Evolutionary conservation across 2,888 invertebrate genomes (phyloP), one percentile per base, ranked within the genome.

Genomic region (Sesamia inferens): DNA sequence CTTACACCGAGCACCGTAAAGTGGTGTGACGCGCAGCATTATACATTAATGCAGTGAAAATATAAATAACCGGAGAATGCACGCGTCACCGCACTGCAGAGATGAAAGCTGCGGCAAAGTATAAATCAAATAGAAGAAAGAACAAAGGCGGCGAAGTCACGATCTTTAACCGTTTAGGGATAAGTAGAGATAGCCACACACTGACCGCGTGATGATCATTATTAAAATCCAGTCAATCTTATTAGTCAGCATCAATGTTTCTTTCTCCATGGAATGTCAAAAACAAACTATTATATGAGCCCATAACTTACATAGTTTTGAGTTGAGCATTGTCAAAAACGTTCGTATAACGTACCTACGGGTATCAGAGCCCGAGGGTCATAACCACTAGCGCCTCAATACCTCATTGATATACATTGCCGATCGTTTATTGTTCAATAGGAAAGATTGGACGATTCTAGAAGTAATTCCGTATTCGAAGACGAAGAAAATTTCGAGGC

Each of bases 81-180:
- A 81, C 64, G 78, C 82, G 83, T 76, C 82, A 71, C 71, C 71
- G 74, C 76, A 76, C 76, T 82, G 82, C 82, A 64, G 82, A 75
- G 73, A 42, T 47, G 68, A 81, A 70, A 68, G 24, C 59, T 82
- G 82, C 71, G 82, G 64, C 64, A 69, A 69, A 22, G 13, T 59
- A 59, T 71, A 65, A 66, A 66, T 80, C 68, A 44, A 79, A 79
- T 58, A 65, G 39, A 64, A 62, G 31, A 62, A 68, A 51, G 63
- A 66, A 78, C 63, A 61, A 70, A 76, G 24, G 13, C 44, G 14
- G 10, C n/a, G 19, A 48, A 48, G 14, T 61, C 48, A 16, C 13
- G 61, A 65, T 19, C 31, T 0, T 2, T 48, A 31, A 22, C 59
- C 16, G 31, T 11, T 4, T 44, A 39, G 7, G 11, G 44, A n/a